Base-by-base conservation (phyloP, 2,797 vertebrate genomes). In the Chaetophractus vellerosus region DNA sequence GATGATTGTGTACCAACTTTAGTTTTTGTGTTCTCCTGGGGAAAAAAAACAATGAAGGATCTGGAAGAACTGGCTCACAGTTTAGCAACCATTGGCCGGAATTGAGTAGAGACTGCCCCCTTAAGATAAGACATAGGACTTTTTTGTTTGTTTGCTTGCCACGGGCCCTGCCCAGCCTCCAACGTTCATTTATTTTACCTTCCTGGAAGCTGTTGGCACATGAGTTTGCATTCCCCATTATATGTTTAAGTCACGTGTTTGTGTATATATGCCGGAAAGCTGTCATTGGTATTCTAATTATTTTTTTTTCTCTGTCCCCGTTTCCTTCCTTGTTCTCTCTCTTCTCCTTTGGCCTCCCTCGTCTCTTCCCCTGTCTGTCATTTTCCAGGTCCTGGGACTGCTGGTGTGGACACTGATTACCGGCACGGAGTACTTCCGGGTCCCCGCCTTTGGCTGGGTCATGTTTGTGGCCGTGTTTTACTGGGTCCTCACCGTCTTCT, bases 401-500 rank as follows among this genome's bases (percentile, higher is more conserved):
- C 97, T 99, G 96, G 99, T 99, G 38, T 99, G 99, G 99, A 99
- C 99, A 15, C 98, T 99, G 85, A 98, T 99, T 0, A 99, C 99
- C 15, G 99, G 99, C 36, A 99, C 99, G 0, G 99, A 99, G 57
- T 99, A 99, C 97, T 99, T 99, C 48, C 98, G 97, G 0, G 98
- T 99, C 80, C 98, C 99, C 83, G 98, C 98, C 3, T 99, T 99
- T 0, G 99, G 98, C 97, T 99, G 99, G 99, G 99, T 99, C 96
- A 99, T 99, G 99, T 99, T 99, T 96, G 98, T 99, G 68, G 98
- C 99, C 78, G 98, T 99, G 61, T 98, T 98, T 92, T 99, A 98
- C 97, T 99, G 99, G 99, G 98, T 99, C 95, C 98, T 99, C 93
- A 99, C 99, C 0, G 74, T 99, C 96, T 99, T 98, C 97, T 98